Evolutionary conservation across 2,888 invertebrate genomes (phyloP).

Genomic region (Arge pagana): DNA sequence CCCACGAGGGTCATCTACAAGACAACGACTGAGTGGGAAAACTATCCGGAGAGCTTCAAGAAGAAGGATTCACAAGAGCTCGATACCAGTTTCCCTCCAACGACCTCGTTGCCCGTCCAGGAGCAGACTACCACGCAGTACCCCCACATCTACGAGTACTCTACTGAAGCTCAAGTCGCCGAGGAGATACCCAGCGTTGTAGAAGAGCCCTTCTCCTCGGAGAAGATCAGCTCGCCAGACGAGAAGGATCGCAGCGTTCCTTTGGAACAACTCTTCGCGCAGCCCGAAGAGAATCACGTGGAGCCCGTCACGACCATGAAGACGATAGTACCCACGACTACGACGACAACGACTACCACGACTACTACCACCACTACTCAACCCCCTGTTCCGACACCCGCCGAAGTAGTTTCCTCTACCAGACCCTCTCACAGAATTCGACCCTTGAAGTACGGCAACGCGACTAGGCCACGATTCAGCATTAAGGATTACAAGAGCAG

Average conservation of each 20-base stretch:
- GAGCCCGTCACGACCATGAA: slow-evolving; percentile 33
- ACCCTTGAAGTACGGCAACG: slow-evolving; percentile 52
- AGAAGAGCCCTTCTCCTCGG: slow-evolving; percentile 1
- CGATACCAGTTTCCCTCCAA: slow-evolving; percentile 21
- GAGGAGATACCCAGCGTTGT: slow-evolving; percentile 17
- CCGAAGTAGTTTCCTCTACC: slow-evolving; percentile 26
- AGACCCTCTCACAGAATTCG: slow-evolving; percentile 44
- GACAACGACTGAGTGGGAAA: slow-evolving; percentile 23
- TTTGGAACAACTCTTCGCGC: slow-evolving; percentile 44
- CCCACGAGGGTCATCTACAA: slow-evolving; percentile 29
- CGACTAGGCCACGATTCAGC: slow-evolving; percentile 73
- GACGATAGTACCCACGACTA: too few species aligned
- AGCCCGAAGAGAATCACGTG: slow-evolving; percentile 36
- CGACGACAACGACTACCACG: slow-evolving; percentile 29
- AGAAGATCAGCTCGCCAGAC: slow-evolving; percentile 4
- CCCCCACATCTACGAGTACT: slow-evolving; percentile 21
- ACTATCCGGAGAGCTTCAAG: slow-evolving; percentile 25
- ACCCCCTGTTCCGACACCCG: slow-evolving; percentile 23
- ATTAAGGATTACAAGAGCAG: slow-evolving; percentile 76
- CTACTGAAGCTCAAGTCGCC: slow-evolving; percentile 22
- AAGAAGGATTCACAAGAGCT: slow-evolving; percentile 26
- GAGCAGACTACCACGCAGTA: slow-evolving; percentile 11
- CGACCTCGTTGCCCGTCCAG: not conserved
- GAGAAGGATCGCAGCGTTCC: slow-evolving; percentile 30
- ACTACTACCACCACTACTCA: slow-evolving; percentile 33